phyloP scores from a whole-genome alignment of 2,888 invertebrate species.

The Germaria angustata region DNA sequence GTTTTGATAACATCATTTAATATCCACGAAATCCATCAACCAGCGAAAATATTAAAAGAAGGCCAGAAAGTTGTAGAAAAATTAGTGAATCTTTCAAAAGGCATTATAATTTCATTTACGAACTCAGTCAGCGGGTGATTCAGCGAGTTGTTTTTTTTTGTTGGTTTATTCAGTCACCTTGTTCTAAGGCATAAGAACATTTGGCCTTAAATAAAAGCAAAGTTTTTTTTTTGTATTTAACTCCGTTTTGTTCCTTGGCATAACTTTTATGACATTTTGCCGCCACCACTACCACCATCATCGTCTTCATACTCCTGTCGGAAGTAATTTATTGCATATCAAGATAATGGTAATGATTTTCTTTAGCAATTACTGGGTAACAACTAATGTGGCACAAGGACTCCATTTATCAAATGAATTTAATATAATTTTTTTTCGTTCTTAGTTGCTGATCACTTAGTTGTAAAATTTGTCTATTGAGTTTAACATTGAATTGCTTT shows the following conservation, averaged over 20 bases:
- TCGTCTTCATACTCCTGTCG: constrained; percentile 53
- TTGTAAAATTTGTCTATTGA: background rate
- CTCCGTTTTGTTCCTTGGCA: background rate
- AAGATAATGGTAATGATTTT: constrained; percentile 58
- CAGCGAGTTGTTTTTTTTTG: background rate
- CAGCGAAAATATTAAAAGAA: background rate
- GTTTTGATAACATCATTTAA: constrained; percentile 51
- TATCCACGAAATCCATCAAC: constrained; percentile 43
- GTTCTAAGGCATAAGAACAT: constrained; percentile 3
- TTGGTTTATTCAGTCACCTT: background rate
- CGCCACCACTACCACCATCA: background rate
- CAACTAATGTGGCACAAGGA: constrained; percentile 43
- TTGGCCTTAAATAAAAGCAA: background rate
- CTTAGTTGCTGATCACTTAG: background rate
- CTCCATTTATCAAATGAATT: background rate
- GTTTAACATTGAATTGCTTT: too few species aligned
- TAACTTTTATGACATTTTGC: background rate
- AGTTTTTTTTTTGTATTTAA: too few species aligned
- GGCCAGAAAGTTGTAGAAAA: constrained; percentile 22
- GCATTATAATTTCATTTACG: constrained; percentile 47
- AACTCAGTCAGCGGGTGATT: background rate
- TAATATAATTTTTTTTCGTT: background rate
- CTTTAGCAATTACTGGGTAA: constrained; percentile 50
- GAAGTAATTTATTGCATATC: constrained; percentile 61
- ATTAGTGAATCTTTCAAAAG: constrained; percentile 44